Conservation (phyloP, 2,888 invertebrate species). For the Fragum whitleyi region DNA sequence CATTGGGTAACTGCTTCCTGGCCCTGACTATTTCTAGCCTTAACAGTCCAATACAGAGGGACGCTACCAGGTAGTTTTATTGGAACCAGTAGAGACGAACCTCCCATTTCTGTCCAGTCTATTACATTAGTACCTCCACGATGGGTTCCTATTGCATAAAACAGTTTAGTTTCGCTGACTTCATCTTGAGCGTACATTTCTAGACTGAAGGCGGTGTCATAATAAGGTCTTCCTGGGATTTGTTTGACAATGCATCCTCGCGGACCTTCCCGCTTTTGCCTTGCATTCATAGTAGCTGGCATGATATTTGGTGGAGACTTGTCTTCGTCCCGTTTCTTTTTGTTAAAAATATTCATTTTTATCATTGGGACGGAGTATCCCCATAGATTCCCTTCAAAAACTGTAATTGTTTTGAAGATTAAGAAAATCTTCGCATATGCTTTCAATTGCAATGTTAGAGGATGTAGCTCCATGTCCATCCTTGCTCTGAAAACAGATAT, state of each 20-base stretch:
- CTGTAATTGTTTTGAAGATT: constrained; percentile 39
- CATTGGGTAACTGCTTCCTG: constrained; percentile 65
- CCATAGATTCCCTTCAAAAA: constrained; percentile 68
- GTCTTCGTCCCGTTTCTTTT: constrained; percentile 57
- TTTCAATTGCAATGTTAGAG: constrained; percentile 57
- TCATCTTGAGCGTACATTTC: constrained; percentile 68
- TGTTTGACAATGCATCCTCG: constrained; percentile 68
- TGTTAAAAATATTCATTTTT: constrained; percentile 61
- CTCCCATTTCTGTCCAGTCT: constrained; percentile 71
- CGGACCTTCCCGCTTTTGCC: constrained; percentile 41
- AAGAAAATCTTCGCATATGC: constrained; percentile 63
- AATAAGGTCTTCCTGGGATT: constrained; percentile 55
- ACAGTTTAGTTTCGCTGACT: constrained; percentile 65
- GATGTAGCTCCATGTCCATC: constrained; percentile 68
- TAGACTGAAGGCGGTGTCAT: constrained; percentile 67
- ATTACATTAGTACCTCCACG: constrained; percentile 66
- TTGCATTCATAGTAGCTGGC: constrained; percentile 45
- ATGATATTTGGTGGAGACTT: constrained; percentile 56
- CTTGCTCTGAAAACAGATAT: constrained; percentile 52
- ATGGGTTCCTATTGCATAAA: constrained; percentile 70
- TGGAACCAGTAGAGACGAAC: constrained; percentile 61
- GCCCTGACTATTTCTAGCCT: constrained; percentile 74
- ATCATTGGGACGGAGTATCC: constrained; percentile 56
- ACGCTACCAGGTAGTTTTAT: constrained; percentile 66
- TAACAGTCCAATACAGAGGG: constrained; percentile 75